Evolutionary conservation across 2,888 invertebrate genomes (phyloP), one percentile per base, ranked within the genome.

Genomic region (Patella depressa): DNA sequence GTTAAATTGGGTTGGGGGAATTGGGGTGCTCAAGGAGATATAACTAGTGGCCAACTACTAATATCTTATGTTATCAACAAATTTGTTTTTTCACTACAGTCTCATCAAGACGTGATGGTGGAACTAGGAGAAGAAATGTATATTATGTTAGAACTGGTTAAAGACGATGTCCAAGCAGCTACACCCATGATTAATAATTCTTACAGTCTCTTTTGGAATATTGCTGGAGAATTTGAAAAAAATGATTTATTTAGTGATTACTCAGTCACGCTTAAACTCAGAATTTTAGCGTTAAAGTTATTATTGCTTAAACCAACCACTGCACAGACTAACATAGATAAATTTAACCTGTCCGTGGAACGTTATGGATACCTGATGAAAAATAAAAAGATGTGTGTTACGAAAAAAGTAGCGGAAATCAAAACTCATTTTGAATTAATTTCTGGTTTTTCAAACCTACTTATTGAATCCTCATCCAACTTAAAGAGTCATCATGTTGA

Each of bases 101-200:
- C 9, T 45, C 65, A 65, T 65, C 12, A 24, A 12, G 12, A 65
- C 11, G 24, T 19, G 24, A 24, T 65, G 14, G 9, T 65, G 19
- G 65, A 65, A 65, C 11, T 65, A 9, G 65, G 65, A 19, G 65
- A 65, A 65, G 65, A 65, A 65, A 65, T 65, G 65, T 65, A 19
- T 12, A 15, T 24, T 65, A 24, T 65, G 24, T 24, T 65, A 65
- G 19, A 65, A 65, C 12, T 65, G 24, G 65, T 65, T 19, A 19
- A 9, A 9, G 65, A 24, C 7, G 14, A 15, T 24, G 4, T 65
- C 11, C 11, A 65, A 19, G 65, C 19, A 65, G 24, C 14, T 12
- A 24, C 19, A 24, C 24, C 65, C 19, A 65, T 65, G 24, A 65
- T 65, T 24, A 19, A 65, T 19, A 65, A 65, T 65, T 24, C 65